Conservation (phyloP, 2,888 invertebrate species). For the Calliscelio sp. region DNA sequence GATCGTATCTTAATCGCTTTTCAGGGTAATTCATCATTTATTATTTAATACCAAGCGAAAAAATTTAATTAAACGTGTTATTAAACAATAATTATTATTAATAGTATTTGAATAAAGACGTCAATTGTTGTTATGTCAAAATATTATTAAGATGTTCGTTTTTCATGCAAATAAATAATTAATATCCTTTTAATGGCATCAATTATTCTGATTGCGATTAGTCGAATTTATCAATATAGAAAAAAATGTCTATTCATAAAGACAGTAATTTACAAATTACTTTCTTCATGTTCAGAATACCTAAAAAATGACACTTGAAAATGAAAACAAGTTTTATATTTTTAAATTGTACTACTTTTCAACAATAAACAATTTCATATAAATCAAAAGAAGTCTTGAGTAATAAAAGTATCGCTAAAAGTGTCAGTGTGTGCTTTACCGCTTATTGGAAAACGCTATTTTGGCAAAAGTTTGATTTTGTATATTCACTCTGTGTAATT, state of each 20-base stretch:
- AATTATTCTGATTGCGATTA: conserved; percentile 17
- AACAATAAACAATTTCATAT: too few species aligned
- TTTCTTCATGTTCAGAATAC: too few species aligned
- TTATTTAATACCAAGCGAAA: conserved; percentile 49
- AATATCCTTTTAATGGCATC: too few species aligned
- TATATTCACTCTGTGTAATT: conserved; percentile 71
- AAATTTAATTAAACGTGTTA: conserved; percentile 61
- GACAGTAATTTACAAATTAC: too few species aligned
- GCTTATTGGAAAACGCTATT: conserved; percentile 68
- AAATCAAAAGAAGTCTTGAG: too few species aligned
- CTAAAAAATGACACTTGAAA: neutral
- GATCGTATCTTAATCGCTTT: conserved; percentile 56
- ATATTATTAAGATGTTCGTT: conserved; percentile 15
- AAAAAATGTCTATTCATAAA: too few species aligned
- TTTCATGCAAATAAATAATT: neutral
- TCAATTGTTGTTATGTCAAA: conserved; percentile 13
- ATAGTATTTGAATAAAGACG: conserved; percentile 40
- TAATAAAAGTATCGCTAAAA: conserved; percentile 56
- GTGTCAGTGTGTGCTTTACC: conserved; percentile 75
- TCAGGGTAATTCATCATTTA: conserved; percentile 50
- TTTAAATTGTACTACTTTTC: too few species aligned
- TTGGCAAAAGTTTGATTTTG: conserved; percentile 63
- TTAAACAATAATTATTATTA: conserved; percentile 53
- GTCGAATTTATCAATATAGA: conserved; percentile 14
- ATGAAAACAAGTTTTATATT: too few species aligned